Conservation (phyloP, 2,888 invertebrate genomes). For the Acheta domesticus region DNA sequence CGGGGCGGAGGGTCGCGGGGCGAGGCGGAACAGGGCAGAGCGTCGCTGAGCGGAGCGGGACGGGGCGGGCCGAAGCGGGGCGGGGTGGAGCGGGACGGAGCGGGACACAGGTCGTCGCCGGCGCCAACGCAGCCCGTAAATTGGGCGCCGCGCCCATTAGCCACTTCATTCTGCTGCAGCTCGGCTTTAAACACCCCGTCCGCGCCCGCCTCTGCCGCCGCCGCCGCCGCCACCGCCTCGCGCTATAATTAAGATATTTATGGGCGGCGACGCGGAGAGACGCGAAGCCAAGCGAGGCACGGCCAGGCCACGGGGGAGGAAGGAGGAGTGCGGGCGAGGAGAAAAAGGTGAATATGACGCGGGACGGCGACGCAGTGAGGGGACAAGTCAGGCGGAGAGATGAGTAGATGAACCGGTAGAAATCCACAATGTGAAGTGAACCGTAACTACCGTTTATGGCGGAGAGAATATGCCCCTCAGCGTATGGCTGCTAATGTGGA, state of each 20-base stretch:
- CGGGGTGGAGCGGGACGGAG: neutral
- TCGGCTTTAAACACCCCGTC: neutral
- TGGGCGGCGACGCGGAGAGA: neutral
- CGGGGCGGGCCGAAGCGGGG: neutral
- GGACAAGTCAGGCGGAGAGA: too few relatives aligned
- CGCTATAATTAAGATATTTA: conserved; percentile 18
- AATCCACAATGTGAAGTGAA: too few relatives aligned
- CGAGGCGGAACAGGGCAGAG: neutral
- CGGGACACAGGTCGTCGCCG: neutral
- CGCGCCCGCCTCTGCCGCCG: neutral
- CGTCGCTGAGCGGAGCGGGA: neutral
- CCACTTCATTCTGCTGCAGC: conserved; percentile 9
- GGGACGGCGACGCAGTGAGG: too few relatives aligned
- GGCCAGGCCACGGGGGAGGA: too few relatives aligned
- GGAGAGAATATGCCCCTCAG: too few relatives aligned
- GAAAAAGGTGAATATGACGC: too few relatives aligned
- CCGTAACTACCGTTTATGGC: too few relatives aligned
- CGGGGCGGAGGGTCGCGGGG: neutral
- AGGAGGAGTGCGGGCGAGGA: too few relatives aligned
- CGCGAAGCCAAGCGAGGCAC: neutral
- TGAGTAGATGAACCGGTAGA: too few relatives aligned
- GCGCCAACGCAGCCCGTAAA: neutral
- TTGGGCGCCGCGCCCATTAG: neutral
- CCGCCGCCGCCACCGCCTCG: neutral
- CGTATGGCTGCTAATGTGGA: too few relatives aligned